These are phyloP conservation scores for Scylla paramamosain DNA, from an alignment of 1,140 invertebrate genomes.

Conservation along the genomic window DNA sequence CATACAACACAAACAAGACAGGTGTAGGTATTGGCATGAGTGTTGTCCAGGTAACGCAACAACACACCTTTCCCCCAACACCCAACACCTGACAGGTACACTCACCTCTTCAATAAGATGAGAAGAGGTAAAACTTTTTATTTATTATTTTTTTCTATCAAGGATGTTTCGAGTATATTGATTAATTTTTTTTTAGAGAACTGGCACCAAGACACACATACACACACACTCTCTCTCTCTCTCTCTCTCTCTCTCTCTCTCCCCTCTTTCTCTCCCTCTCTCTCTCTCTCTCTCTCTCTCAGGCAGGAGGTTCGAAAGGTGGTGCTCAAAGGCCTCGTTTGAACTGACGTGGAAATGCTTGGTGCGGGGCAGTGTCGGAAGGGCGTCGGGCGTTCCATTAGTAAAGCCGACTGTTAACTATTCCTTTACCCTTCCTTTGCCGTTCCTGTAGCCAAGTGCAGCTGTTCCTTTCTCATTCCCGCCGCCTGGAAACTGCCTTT, in stretches of 20 bases:
- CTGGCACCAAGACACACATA: neutral
- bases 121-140: neutral
- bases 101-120: neutral
- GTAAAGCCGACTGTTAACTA: neutral
- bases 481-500: neutral
- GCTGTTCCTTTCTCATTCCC: neutral
- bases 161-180: neutral
- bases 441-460: neutral
- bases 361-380: neutral
- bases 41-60: neutral
- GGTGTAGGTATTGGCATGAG: too few relatives aligned
- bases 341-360: neutral
- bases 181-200: neutral
- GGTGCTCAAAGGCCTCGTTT: neutral
- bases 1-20: neutral
- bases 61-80: neutral
- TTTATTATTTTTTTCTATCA: neutral
- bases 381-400: neutral
- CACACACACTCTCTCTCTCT: too few relatives aligned
- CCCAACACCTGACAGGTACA: neutral
- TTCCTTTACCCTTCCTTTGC: constrained; percentile 3
- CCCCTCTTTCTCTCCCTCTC: too few relatives aligned
- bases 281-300: too few relatives aligned
- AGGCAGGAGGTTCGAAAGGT: neutral
- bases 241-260: too few relatives aligned